Percentiles rank a stretch among this genome's conserved stretches.
Conservation (phyloP, 2,797 vertebrate genomes). For the Synaphobranchus kaupii region DNA sequence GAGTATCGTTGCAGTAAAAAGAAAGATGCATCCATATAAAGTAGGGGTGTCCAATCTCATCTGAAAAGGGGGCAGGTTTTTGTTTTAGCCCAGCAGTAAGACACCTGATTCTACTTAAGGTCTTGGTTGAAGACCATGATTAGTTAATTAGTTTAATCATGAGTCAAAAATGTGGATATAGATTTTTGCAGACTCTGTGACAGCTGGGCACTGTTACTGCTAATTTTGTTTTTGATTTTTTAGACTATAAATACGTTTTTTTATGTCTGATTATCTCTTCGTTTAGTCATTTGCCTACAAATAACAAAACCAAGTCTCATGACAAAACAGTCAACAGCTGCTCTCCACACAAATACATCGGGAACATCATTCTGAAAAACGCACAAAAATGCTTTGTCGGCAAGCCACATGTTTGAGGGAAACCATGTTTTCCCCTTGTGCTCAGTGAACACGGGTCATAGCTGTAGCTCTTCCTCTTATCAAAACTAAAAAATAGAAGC, state of each 20-base stretch:
- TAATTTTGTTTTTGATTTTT: neutral
- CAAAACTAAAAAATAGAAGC: conserved; percentile 17
- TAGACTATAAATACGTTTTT: neutral
- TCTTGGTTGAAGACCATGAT: too few species aligned
- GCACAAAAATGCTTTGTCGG: neutral
- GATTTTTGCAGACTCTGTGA: neutral
- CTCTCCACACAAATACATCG: neutral
- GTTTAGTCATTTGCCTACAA: neutral
- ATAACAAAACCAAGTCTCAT: neutral
- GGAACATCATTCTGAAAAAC: neutral
- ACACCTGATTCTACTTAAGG: too few species aligned
- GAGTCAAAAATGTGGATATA: neutral
- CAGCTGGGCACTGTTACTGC: neutral
- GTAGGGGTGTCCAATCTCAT: too few species aligned
- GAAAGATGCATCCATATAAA: too few species aligned
- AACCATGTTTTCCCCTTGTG: neutral
- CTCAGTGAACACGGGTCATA: neutral
- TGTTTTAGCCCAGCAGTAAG: too few species aligned
- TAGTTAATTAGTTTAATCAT: too few species aligned
- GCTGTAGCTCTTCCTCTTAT: neutral
- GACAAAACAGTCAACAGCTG: neutral
- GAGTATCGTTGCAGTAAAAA: too few species aligned
- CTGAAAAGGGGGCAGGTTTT: too few species aligned
- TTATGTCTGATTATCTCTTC: neutral
- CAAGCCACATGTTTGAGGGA: neutral